phyloP scores from a whole-genome alignment of 2,888 invertebrate genomes.

The Alloplasta piceator region DNA sequence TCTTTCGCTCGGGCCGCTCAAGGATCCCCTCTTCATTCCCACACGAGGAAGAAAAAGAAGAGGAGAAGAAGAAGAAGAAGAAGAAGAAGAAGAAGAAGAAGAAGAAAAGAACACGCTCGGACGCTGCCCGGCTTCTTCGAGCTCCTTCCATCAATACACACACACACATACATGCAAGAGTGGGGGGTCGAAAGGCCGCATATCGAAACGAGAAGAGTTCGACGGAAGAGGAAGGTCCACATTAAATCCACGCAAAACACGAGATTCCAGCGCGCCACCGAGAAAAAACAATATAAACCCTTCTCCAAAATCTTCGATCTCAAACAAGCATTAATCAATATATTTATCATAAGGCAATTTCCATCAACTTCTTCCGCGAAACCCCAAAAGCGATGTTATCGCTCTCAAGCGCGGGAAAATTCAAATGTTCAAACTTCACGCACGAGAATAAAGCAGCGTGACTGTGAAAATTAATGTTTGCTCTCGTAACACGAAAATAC shows the following conservation, averaged over 20 bases:
- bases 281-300: slow-evolving; percentile 1
- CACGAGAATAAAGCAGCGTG: too few species aligned
- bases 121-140: slow-evolving; percentile 60
- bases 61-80: neutral
- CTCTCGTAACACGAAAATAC: neutral
- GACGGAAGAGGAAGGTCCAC: slow-evolving; percentile 6
- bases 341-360: too few species aligned
- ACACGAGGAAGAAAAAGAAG: slow-evolving; percentile 13
- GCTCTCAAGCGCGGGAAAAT: too few species aligned
- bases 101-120: slow-evolving; percentile 31
- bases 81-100: slow-evolving; percentile 30
- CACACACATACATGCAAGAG: slow-evolving; percentile 38
- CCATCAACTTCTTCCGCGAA: too few species aligned
- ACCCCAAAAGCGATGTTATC: too few species aligned
- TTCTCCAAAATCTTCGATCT: too few species aligned
- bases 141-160: slow-evolving; percentile 55
- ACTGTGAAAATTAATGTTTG: neutral
- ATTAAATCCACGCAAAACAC: slow-evolving; percentile 41
- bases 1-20: slow-evolving; percentile 36
- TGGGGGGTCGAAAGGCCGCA: slow-evolving; percentile 28
- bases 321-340: too few species aligned
- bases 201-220: slow-evolving; percentile 52
- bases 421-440: too few species aligned
- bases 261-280: slow-evolving; percentile 18
- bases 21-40: slow-evolving; percentile 50